Evolutionary conservation across 1,140 invertebrate genomes (phyloP), one percentile per base, ranked within the genome.

Genomic region (Matsumurasca onukii): DNA sequence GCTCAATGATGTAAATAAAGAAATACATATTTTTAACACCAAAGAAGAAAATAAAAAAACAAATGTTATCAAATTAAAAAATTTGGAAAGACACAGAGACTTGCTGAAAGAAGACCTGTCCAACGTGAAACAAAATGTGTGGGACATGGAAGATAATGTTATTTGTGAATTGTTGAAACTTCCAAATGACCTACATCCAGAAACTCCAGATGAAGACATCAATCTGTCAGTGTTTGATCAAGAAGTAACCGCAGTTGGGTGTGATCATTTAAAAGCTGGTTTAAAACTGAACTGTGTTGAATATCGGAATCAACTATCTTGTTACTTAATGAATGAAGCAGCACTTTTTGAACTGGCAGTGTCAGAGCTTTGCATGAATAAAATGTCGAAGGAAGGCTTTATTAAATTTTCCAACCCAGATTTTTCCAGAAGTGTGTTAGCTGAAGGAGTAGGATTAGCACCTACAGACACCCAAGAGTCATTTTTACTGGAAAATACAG

Each of bases 401-500:
- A 77, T 76, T 0, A 82, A 82, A 59, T 84, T 87, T 77, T 86
- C 85, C 12, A 87, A 87, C 78, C 77, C 87, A 5, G 89, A 91
- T 77, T 89, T 91, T 78, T 77, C 80, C 48, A 84, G 85, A 65
- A 89, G 88, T 76, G 72, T 87, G 0, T 75, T 91, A 22, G 79
- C 90, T 5, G 89, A 91, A 79, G 89, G 86, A 86, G 84, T 73
- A 86, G 87, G 17, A 17, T 72, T 82, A 15, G 78, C 87, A 75
- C 84, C 86, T 68, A 79, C 80, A 22, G 78, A 85, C 75, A 79
- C 82, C 1, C 73, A 75, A 20, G 69, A 78, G 24, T 79, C 82
- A 3, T 89, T 88, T 71, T 81, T 86, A 24, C 71, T 90, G 20
- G 76, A 86, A 67, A 76, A 79, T 1, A 79, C 78, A 74, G 71